These are phyloP conservation scores for Danaus melanippus DNA, from an alignment of 1,140 invertebrate species.

Conservation along the genomic window DNA sequence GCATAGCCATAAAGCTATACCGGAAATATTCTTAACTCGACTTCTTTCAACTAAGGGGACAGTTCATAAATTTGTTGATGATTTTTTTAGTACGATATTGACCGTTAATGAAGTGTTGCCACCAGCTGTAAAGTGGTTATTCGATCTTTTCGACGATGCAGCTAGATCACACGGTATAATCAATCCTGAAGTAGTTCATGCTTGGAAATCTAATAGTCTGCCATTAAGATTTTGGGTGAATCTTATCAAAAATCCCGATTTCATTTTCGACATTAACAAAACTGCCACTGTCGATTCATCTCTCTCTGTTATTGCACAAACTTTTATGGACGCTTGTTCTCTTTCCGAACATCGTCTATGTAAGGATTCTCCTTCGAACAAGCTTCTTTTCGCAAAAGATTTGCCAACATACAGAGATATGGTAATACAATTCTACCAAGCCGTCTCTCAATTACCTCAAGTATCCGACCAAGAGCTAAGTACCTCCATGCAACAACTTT, in stretches of 20 bases:
- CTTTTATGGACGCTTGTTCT: constrained; percentile 96
- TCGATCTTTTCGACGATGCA: constrained; percentile 94
- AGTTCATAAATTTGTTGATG: constrained; percentile 96
- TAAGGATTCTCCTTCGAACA: constrained; percentile 96
- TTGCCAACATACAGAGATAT: constrained; percentile 91
- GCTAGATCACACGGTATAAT: constrained; percentile 87
- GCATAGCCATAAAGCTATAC: constrained; percentile 91
- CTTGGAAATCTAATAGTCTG: constrained; percentile 97
- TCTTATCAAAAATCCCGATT: constrained; percentile 97
- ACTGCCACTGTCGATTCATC: constrained; percentile 93
- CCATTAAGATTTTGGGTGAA: constrained; percentile 97
- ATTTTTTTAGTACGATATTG: constrained; percentile 92
- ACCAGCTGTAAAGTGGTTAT: constrained; percentile 95
- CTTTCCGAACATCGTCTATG: constrained; percentile 90
- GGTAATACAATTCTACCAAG: constrained; percentile 90
- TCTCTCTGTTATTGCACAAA: constrained; percentile 95
- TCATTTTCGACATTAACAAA: constrained; percentile 97
- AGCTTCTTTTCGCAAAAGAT: constrained; percentile 95
- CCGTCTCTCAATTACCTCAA: constrained; percentile 87
- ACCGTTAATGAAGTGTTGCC: constrained; percentile 92
- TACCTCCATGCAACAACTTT: constrained; percentile 92
- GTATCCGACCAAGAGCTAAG: constrained; percentile 95
- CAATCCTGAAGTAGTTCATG: constrained; percentile 90
- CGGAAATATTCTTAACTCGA: constrained; percentile 95
- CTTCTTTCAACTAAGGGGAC: constrained; percentile 95